Evolutionary conservation across 2,888 invertebrate species (phyloP).

Genomic region (Sericinus montela): DNA sequence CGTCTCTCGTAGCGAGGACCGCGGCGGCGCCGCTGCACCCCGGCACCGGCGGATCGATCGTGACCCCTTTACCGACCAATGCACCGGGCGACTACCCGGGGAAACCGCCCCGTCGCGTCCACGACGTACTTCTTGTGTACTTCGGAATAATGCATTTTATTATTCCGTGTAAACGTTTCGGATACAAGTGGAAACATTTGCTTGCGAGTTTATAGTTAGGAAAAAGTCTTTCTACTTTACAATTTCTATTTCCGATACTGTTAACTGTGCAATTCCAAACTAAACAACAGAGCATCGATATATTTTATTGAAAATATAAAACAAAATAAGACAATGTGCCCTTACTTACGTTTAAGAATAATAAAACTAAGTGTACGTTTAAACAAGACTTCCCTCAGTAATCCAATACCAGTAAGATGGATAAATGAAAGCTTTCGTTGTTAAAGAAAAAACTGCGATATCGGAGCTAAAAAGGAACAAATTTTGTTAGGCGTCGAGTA

Average conservation of each 20-base stretch:
- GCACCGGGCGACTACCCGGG: constrained; percentile 67
- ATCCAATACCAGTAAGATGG: constrained; percentile 9
- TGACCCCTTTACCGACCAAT: constrained; percentile 74
- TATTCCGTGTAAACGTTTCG: neutral
- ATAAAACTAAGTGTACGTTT: too few species aligned
- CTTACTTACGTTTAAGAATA: too few species aligned
- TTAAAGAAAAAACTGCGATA: constrained; percentile 9
- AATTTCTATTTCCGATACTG: too few species aligned
- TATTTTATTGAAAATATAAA: too few species aligned
- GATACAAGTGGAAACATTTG: neutral
- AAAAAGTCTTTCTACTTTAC: too few species aligned
- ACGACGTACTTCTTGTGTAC: constrained; percentile 14
- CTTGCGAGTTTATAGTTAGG: neutral
- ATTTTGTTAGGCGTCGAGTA: neutral
- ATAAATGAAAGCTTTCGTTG: constrained; percentile 11
- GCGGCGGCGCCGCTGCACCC: constrained; percentile 32
- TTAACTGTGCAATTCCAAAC: too few species aligned
- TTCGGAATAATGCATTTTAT: constrained; percentile 14
- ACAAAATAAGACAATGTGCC: too few species aligned
- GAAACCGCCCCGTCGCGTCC: constrained; percentile 38
- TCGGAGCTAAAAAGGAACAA: constrained; percentile 3
- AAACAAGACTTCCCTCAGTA: neutral
- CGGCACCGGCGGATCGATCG: constrained; percentile 59
- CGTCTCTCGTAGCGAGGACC: constrained; percentile 1
- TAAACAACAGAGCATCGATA: too few species aligned